phyloP scores from a whole-genome alignment of 2,797 vertebrate genomes.

The Erpetoichthys calabaricus region DNA sequence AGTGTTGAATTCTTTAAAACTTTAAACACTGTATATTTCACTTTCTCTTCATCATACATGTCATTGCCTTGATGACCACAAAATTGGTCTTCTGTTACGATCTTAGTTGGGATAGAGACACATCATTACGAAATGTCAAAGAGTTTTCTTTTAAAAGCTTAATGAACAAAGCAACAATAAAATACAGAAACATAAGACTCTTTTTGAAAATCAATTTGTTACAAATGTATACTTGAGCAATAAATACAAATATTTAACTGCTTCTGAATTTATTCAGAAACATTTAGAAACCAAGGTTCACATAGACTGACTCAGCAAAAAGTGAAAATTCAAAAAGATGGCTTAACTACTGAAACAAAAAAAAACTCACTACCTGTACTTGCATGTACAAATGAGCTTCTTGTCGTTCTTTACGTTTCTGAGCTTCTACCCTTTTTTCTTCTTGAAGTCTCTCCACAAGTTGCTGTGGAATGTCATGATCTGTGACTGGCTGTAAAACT shows the following conservation, averaged over 20 bases:
- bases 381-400: slow-evolving; percentile 98
- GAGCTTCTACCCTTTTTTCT: slow-evolving; percentile 92
- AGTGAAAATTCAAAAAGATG: background rate
- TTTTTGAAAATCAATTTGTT: too few species aligned
- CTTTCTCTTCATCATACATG: slow-evolving; percentile 98
- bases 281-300: too few species aligned
- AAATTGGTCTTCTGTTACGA: slow-evolving; percentile 97
- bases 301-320: background rate
- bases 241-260: too few species aligned
- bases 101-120: slow-evolving; percentile 42
- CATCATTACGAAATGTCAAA: background rate
- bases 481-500: slow-evolving; percentile 85
- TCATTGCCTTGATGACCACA: slow-evolving; percentile 98
- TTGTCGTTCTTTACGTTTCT: slow-evolving; percentile 95
- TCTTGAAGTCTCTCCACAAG: slow-evolving; percentile 92
- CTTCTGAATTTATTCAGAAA: too few species aligned
- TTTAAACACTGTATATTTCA: slow-evolving; percentile 97
- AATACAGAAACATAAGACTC: too few species aligned
- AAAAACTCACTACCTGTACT: slow-evolving; percentile 55
- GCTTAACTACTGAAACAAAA: slow-evolving; percentile 17
- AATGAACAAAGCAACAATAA: too few species aligned
- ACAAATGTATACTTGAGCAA: too few species aligned
- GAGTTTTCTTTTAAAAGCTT: too few species aligned
- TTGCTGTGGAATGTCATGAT: slow-evolving; percentile 94
- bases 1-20: slow-evolving; percentile 94